Evolutionary conservation across 1,140 invertebrate species (phyloP).

Genomic region (Caerostris darwini): DNA sequence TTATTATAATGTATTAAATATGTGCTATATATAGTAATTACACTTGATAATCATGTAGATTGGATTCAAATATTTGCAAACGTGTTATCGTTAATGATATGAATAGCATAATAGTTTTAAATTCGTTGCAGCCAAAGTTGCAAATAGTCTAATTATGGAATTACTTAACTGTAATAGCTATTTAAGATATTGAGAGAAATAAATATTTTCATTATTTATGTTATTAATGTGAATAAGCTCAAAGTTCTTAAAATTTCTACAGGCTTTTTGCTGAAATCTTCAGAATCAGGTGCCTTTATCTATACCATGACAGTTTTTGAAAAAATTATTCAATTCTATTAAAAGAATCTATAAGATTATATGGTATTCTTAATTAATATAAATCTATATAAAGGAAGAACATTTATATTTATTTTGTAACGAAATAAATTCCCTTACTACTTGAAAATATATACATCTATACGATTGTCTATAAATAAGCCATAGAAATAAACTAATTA

Average conservation of each 20-base stretch:
- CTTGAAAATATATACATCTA: too few relatives aligned
- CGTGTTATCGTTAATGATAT: not conserved
- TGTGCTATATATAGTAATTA: not conserved
- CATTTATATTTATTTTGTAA: too few relatives aligned
- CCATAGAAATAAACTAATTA: too few relatives aligned
- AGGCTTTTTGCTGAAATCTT: not conserved
- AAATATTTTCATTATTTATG: not conserved
- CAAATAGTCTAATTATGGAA: not conserved
- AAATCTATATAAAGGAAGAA: too few relatives aligned
- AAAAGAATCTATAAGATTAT: not conserved
- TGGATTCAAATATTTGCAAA: not conserved
- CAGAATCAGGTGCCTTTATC: constrained; percentile 2
- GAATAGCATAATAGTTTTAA: not conserved
- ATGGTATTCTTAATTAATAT: too few relatives aligned
- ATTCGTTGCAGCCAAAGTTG: not conserved
- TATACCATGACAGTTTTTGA: not conserved
- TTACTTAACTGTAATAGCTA: not conserved
- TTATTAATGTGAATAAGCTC: not conserved
- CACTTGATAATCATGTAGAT: not conserved
- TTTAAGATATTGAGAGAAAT: not conserved
- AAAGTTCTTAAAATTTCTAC: not conserved
- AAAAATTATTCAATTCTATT: not conserved
- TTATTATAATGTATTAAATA: too few relatives aligned
- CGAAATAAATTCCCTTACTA: too few relatives aligned
- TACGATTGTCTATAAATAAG: too few relatives aligned